phyloP scores from a whole-genome alignment of 2,113 vertebrate genomes.

The Setophaga coronata region DNA sequence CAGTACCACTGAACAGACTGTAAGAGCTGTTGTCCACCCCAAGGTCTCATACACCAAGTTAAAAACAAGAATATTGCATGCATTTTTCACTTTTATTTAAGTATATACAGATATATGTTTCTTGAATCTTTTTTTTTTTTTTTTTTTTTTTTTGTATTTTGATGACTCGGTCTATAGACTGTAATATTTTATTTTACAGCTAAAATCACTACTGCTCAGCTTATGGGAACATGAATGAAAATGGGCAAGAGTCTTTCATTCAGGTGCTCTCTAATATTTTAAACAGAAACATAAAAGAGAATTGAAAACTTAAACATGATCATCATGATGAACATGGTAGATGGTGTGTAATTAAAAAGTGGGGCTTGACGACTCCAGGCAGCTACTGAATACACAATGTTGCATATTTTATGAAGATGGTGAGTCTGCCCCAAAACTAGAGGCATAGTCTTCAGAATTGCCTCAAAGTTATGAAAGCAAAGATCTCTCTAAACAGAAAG shows the following conservation, averaged over 20 bases:
- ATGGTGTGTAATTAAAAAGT: not conserved
- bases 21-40: not conserved
- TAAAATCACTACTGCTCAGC: not conserved
- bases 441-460: not conserved
- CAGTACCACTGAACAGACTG: not conserved
- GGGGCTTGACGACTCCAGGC: not conserved
- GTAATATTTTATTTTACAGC: not conserved
- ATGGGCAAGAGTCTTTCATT: not conserved
- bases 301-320: not conserved
- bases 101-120: not conserved
- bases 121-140: not conserved
- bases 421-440: not conserved
- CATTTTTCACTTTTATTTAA: not conserved
- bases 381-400: not conserved
- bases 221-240: not conserved
- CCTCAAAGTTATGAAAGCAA: not conserved
- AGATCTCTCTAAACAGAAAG: not conserved
- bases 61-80: not conserved
- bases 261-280: not conserved
- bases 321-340: not conserved
- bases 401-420: not conserved
- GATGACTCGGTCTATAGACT: too few species aligned
- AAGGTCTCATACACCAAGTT: not conserved
- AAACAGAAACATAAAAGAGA: not conserved
- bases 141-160: not conserved